phyloP scores from a whole-genome alignment of 2,113 vertebrate species.

The Siphamia tubifer region DNA sequence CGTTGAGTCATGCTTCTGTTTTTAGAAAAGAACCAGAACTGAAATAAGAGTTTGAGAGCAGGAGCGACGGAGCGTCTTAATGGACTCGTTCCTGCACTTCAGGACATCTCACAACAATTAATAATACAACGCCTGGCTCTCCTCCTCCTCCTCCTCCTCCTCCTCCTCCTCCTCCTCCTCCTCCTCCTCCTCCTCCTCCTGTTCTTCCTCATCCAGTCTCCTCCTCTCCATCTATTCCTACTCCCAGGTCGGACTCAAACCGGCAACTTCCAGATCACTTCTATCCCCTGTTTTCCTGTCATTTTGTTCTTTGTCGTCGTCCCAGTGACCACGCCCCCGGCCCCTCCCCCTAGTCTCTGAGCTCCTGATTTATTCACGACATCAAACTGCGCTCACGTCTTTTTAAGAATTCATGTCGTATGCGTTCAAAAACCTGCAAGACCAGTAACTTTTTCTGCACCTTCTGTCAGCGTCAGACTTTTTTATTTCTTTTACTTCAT shows the following conservation, averaged over 20 bases:
- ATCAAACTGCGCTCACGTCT: background rate
- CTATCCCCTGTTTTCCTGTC: background rate
- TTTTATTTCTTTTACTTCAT: background rate
- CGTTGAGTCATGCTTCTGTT: slow-evolving; percentile 48
- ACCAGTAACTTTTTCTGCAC: background rate
- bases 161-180: background rate
- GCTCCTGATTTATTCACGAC: slow-evolving; percentile 34
- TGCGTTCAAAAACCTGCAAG: slow-evolving; percentile 10
- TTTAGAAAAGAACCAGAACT: slow-evolving; percentile 41
- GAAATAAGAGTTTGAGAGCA: slow-evolving; percentile 36
- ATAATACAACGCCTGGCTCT: slow-evolving; percentile 58
- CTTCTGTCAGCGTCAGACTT: background rate
- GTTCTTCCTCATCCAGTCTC: slow-evolving; percentile 11
- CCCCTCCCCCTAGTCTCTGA: too few species aligned
- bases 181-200: slow-evolving; percentile 22
- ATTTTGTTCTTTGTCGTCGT: background rate
- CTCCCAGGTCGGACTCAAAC: slow-evolving; percentile 32
- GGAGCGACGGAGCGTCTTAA: slow-evolving; percentile 41
- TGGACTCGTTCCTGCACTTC: slow-evolving; percentile 60
- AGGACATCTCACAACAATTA: slow-evolving; percentile 56
- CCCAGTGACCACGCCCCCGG: too few species aligned
- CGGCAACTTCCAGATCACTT: slow-evolving; percentile 21
- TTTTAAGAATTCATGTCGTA: slow-evolving; percentile 34
- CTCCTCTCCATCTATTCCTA: slow-evolving; percentile 48
- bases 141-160: too few species aligned